Evolutionary conservation across 2,113 vertebrate species (phyloP).

Genomic region (Tupaia chinensis): DNA sequence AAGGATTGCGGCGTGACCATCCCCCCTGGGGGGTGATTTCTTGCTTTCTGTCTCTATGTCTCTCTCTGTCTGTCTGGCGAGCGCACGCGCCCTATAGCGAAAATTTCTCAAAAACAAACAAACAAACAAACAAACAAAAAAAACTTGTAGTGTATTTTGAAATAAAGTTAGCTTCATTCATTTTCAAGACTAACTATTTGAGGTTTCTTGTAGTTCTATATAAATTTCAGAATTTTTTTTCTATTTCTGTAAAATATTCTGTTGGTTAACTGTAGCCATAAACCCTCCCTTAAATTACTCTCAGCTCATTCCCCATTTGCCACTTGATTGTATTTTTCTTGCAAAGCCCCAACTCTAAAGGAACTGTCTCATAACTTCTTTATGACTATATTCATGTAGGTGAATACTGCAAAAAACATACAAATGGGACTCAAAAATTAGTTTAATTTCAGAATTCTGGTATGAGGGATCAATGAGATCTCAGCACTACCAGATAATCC

Average conservation of each 20-base stretch:
- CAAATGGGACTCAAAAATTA: not conserved
- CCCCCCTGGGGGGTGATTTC: no score
- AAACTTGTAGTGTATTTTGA: no score
- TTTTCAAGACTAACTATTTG: no score
- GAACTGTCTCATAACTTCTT: not conserved
- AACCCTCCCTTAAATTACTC: not conserved
- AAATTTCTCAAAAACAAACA: no score
- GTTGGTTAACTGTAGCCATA: not conserved
- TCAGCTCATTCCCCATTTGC: not conserved
- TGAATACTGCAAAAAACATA: not conserved
- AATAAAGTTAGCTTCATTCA: no score
- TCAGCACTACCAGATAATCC: not conserved
- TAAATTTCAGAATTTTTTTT: not conserved
- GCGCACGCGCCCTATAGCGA: no score
- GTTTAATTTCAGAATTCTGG: not conserved
- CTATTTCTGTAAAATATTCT: not conserved
- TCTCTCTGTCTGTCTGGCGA: no score
- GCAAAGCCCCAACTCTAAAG: not conserved
- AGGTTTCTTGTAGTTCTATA: not conserved
- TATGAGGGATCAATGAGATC: not conserved
- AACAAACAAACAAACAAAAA: no score
- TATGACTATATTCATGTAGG: not conserved
- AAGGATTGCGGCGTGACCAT: no score
- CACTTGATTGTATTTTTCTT: not conserved
- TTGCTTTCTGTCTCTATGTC: no score